These are phyloP conservation scores for Gymnoscopelus microlampas DNA, from an alignment of 2,797 vertebrate species.

Conservation along the genomic window DNA sequence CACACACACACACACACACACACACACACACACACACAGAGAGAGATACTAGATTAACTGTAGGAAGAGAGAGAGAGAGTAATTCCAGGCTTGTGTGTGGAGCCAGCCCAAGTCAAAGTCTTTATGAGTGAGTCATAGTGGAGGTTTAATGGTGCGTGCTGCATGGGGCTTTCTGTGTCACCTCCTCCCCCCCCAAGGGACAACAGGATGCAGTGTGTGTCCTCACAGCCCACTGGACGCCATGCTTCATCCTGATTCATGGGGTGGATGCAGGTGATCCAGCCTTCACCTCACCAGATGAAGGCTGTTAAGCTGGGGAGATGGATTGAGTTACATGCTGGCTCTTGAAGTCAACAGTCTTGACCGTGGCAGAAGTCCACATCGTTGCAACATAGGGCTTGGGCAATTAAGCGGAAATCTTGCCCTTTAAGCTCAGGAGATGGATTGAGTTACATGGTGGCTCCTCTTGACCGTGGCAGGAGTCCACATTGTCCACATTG, in stretches of 20 bases:
- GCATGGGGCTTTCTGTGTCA: slow-evolving; percentile 50
- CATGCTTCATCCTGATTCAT: slow-evolving; percentile 31
- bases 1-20: background rate
- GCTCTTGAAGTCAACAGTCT: too few relatives aligned
- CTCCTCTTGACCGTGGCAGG: slow-evolving; percentile 19
- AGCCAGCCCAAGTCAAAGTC: slow-evolving; percentile 50
- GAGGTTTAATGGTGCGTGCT: slow-evolving; percentile 64
- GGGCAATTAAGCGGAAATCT: too few relatives aligned
- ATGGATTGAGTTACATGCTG: too few relatives aligned
- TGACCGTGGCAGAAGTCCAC: too few relatives aligned
- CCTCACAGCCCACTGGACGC: slow-evolving; percentile 54
- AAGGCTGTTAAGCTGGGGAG: too few relatives aligned
- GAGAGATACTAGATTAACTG: background rate
- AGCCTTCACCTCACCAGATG: slow-evolving; percentile 33
- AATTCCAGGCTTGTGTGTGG: slow-evolving; percentile 69
- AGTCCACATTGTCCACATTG: slow-evolving; percentile 1
- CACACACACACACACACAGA: background rate
- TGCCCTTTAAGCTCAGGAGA: slow-evolving; percentile 9
- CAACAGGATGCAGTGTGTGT: slow-evolving; percentile 55
- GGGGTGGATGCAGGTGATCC: slow-evolving; percentile 44
- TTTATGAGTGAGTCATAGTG: slow-evolving; percentile 64
- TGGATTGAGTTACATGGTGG: slow-evolving; percentile 34
- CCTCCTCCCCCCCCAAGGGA: slow-evolving; percentile 47
- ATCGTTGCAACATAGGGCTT: too few relatives aligned
- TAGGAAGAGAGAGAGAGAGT: slow-evolving; percentile 44